These are phyloP conservation scores for Trypoxylon attenuatum DNA, from an alignment of 2,888 invertebrate genomes.

Conservation along the genomic window DNA sequence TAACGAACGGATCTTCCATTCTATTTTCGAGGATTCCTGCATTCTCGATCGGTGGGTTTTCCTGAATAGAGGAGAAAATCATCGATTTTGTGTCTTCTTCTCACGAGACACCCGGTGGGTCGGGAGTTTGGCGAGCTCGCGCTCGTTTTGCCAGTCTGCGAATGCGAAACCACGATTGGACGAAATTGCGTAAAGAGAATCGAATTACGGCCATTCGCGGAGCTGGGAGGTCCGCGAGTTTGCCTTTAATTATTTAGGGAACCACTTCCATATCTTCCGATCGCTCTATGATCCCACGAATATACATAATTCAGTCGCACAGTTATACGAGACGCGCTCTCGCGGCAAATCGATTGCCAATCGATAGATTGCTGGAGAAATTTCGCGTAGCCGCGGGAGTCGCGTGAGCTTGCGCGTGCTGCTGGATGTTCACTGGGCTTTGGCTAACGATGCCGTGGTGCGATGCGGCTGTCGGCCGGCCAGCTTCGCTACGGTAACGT, in stretches of 20 bases:
- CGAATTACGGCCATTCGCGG: conserved; percentile 49
- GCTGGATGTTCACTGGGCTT: too few relatives aligned
- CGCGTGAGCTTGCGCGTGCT: too few relatives aligned
- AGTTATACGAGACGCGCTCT: neutral
- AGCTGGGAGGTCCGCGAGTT: conserved; percentile 38
- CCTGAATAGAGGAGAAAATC: neutral
- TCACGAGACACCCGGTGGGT: conserved; percentile 43
- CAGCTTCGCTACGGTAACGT: too few relatives aligned
- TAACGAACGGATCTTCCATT: conserved; percentile 51
- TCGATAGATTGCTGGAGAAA: too few relatives aligned
- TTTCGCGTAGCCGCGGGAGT: too few relatives aligned
- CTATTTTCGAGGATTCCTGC: neutral
- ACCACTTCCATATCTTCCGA: conserved; percentile 6
- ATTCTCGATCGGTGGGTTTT: neutral
- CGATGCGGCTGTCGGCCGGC: too few relatives aligned
- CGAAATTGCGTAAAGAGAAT: conserved; percentile 62
- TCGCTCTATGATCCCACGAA: conserved; percentile 14
- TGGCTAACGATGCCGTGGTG: too few relatives aligned
- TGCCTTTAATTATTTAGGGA: conserved; percentile 43
- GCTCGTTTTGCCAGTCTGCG: conserved; percentile 32
- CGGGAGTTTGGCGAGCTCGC: conserved; percentile 16
- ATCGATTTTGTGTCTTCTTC: neutral
- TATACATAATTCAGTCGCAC: neutral
- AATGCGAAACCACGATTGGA: conserved; percentile 49
- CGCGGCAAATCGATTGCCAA: neutral